Base-by-base conservation (phyloP, 2,113 vertebrate genomes). In the Noctilio leporinus region DNA sequence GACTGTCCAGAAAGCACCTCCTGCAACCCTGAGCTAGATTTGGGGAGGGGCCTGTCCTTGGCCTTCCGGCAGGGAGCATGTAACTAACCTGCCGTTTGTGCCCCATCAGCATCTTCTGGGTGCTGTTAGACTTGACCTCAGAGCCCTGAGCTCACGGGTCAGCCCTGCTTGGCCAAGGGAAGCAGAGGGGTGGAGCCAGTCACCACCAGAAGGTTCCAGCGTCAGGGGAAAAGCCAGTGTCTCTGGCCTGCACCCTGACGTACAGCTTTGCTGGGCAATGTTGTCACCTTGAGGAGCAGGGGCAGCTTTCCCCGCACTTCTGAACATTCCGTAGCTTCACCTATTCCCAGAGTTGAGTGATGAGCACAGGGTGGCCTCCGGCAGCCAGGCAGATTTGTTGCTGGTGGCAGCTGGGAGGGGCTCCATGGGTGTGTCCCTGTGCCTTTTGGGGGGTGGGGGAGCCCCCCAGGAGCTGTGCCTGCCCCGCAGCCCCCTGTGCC, bases 381-480 rank as follows among this genome's bases (percentile, higher is more conserved):
- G 40, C 26, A 76, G 33, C 87, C 80, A 81, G 45, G 72, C 72
- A 30, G 57, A 10, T 83, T 94, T 59, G 19, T n/a, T 75, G 26
- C 86, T 14, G 69, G 51, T 59, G 38, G 57, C 16, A 38, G 88
- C 89, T 94, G 53, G 86, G 89, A 57, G 86, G 64, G 22, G 8
- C 19, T 88, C 55, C 22, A 0, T 47, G 86, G 88, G 89, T n/a
- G 2, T 24, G 0, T 76, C 11, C 83, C 93, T 92, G 59, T 12
- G 49, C 59, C 22, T 5, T 7, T 24, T 0, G 7, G 20, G 55
- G 55, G 55, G 55, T 1, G 57, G 19, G 62, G 38, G 15, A 11
- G 33, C 28, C 26, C 49, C 59, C n/a, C 15, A 38, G 70, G 4
- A 4, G 10, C 24, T 15, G n/a, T 8, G 12, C 24, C 43, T 16